Conservation (phyloP, 53 echinoderm and acorn worm species). For the Zoroaster sp. region DNA sequence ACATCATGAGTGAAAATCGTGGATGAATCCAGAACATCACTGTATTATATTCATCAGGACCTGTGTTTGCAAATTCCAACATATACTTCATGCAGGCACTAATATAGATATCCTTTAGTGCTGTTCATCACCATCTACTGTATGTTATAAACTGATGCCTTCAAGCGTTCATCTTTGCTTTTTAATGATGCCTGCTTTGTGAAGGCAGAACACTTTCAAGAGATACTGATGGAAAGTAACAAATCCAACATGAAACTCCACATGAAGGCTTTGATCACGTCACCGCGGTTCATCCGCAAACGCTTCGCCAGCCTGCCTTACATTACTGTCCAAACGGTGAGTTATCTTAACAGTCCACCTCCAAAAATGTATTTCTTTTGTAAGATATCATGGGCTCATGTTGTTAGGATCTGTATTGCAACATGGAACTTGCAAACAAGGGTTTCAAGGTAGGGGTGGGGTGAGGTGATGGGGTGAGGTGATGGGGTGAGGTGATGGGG, state of each 20-base stretch:
- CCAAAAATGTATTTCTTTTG: too few relatives aligned
- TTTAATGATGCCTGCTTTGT: not conserved
- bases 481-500: too few relatives aligned
- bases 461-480: too few relatives aligned
- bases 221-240: conserved; percentile 7
- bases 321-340: conserved; percentile 55
- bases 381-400: too few relatives aligned
- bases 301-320: conserved; percentile 57
- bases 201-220: not conserved
- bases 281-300: conserved; percentile 65
- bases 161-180: not conserved
- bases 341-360: not conserved
- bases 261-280: conserved; percentile 65
- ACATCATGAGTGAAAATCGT: not conserved
- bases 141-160: not conserved
- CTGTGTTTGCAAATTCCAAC: conserved; percentile 1
- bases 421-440: too few relatives aligned
- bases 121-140: not conserved
- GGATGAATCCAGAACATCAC: not conserved
- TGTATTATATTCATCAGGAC: not conserved
- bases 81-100: not conserved
- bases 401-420: too few relatives aligned
- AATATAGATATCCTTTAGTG: not conserved
- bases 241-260: conserved; percentile 57
- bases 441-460: too few relatives aligned